Base-by-base conservation (phyloP, 2,113 vertebrate species). In the Holacanthus passer region DNA sequence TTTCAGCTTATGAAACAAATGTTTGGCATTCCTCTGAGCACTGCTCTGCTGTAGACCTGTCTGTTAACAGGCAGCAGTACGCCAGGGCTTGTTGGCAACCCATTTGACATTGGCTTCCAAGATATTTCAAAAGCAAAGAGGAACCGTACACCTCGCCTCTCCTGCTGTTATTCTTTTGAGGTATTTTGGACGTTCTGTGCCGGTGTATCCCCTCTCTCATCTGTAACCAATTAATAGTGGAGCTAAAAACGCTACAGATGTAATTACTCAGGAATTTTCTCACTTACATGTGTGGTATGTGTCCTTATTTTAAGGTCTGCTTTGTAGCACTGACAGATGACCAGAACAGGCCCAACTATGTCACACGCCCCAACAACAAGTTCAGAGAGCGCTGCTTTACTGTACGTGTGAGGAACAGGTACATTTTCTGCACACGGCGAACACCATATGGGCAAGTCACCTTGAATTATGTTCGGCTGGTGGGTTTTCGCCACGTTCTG, bases 1-100 rank as follows among this genome's bases (percentile, higher is more conserved):
- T 89, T 84, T 87, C 80, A 89, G 81, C 90, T 89, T 91, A 90
- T 91, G 90, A 94, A 91, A 90, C 78, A 88, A 91, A 93, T 93
- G 89, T 90, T 91, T 94, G 81, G 90, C 84, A 95, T 94, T 95
- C 94, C 94, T 81, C 43, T 27, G 83, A 77, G 85, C 73, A 48
- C 65, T 50, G 90, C 88, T 87, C 84, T 86, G 92, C 91, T 91
- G 92, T 88, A 89, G 91, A 90, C 84, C 84, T 89, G 90, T 91
- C 88, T 87, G 92, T 90, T 91, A 88, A 77, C 74, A 69, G 87
- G 62, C 82, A 63, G 82, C 81, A 58, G 58, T 39, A 43, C 19
- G 81, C 91, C 92, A 91, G 87, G 80, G 80, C 85, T 89, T 72
- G 85, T 77, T 91, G 84, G 89, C 88, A 76, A 83, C 71, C 48